Evolutionary conservation across 2,797 vertebrate species (phyloP).

Genomic region (Pelodytes ibericus): DNA sequence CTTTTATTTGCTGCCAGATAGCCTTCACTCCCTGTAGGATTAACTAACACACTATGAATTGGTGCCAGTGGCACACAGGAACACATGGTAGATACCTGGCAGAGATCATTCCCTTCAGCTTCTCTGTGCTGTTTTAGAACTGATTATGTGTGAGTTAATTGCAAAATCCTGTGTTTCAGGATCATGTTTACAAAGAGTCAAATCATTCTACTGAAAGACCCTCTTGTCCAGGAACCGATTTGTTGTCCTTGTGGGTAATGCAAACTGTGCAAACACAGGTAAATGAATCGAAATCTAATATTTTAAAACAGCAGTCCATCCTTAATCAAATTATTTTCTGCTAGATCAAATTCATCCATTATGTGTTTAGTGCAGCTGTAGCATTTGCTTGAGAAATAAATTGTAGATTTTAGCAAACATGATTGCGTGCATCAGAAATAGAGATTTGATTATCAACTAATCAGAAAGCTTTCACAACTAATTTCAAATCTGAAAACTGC

Average conservation of each 20-base stretch:
- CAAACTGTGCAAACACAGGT: slow-evolving; percentile 49
- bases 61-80: slow-evolving; percentile 22
- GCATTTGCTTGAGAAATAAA: slow-evolving; percentile 52
- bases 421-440: slow-evolving; percentile 42
- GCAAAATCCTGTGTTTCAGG: slow-evolving; percentile 31
- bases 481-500: slow-evolving; percentile 50
- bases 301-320: slow-evolving; percentile 53
- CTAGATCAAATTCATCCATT: slow-evolving; percentile 56
- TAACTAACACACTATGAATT: slow-evolving; percentile 31
- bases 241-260: slow-evolving; percentile 43
- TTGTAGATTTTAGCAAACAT: slow-evolving; percentile 45
- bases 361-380: slow-evolving; percentile 54
- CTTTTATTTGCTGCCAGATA: slow-evolving; percentile 30
- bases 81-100: slow-evolving; percentile 46
- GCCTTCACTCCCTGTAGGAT: slow-evolving; percentile 22
- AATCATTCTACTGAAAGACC: slow-evolving; percentile 46
- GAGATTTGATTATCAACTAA: slow-evolving; percentile 54
- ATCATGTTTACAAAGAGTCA: slow-evolving; percentile 23
- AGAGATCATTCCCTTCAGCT: slow-evolving; percentile 7
- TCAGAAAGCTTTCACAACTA: slow-evolving; percentile 56
- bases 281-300: slow-evolving; percentile 54
- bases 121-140: slow-evolving; percentile 17
- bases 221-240: slow-evolving; percentile 35
- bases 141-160: slow-evolving; percentile 31
- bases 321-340: slow-evolving; percentile 54